phyloP scores from a whole-genome alignment of 2,888 invertebrate genomes.

The Torymus tubicola region DNA sequence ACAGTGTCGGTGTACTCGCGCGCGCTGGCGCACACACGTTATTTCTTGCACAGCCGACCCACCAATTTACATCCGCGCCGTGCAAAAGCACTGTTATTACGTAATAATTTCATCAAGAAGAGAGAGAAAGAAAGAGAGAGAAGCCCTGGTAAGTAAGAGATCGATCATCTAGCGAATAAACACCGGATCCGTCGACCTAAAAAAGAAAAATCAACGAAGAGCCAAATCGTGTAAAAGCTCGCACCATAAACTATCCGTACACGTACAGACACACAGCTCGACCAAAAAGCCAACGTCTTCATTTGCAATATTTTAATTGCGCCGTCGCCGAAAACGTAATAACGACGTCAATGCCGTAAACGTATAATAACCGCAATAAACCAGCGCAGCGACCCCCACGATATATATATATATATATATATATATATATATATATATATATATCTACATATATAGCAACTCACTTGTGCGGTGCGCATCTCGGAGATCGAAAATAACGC shows the following conservation, averaged over 20 bases:
- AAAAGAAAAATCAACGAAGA: background rate
- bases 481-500: conserved; percentile 39
- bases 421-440: conserved; percentile 23
- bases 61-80: conserved; percentile 13
- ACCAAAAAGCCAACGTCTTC: conserved; percentile 42
- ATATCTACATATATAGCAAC: too few species aligned
- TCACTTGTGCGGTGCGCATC: conserved; percentile 1
- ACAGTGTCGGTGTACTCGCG: too few species aligned
- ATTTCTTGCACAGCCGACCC: background rate
- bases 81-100: conserved; percentile 16
- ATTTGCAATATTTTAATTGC: conserved; percentile 56
- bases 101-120: conserved; percentile 2
- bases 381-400: background rate
- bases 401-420: conserved; percentile 13
- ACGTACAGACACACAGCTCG: background rate
- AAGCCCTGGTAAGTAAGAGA: background rate
- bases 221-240: background rate
- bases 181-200: background rate
- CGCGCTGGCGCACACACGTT: too few species aligned
- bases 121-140: too few species aligned
- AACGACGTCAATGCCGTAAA: conserved; percentile 43
- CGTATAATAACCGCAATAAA: conserved; percentile 55
- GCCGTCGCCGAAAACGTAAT: conserved; percentile 36
- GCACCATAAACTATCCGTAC: conserved; percentile 10
- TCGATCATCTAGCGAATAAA: conserved; percentile 27